Evolutionary conservation across 1,140 invertebrate species (phyloP).

Genomic region (Goniozus legneri): DNA sequence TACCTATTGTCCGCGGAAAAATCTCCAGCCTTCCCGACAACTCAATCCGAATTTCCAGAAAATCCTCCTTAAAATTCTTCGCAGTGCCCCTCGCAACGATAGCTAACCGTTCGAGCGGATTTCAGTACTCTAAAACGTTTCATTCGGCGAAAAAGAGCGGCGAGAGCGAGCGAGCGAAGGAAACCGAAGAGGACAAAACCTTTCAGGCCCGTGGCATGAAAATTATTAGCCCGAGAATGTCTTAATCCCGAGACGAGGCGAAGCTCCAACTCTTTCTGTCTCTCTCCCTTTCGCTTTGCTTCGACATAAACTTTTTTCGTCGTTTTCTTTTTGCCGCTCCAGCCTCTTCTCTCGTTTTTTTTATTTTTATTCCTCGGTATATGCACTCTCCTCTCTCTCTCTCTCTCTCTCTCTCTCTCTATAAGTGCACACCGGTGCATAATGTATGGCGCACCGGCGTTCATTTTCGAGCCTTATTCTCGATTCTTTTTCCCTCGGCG

Average conservation of each 20-base stretch:
- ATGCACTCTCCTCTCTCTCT: conserved; percentile 9
- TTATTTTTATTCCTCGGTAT: not conserved
- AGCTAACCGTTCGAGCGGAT: too few species aligned
- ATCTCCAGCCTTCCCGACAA: not conserved
- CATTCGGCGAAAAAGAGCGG: too few species aligned
- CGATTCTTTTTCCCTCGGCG: conserved; percentile 6
- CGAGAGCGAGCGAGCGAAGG: too few species aligned
- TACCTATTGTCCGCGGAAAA: conserved; percentile 46
- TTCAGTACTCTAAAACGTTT: too few species aligned
- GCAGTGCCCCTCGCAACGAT: too few species aligned
- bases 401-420: too few species aligned
- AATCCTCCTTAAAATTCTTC: conserved; percentile 1
- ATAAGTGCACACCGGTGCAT: conserved; percentile 19
- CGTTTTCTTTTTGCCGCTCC: not conserved
- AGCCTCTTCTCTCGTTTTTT: not conserved
- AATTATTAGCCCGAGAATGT: conserved; percentile 51
- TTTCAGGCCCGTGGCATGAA: conserved; percentile 35
- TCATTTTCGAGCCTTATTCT: conserved; percentile 13
- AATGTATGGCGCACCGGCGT: conserved; percentile 23
- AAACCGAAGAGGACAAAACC: conserved; percentile 38
- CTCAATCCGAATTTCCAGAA: too few species aligned
- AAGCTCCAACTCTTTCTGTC: not conserved
- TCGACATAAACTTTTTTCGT: conserved; percentile 31
- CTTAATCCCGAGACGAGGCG: conserved; percentile 38
- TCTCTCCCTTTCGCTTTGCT: conserved; percentile 25